Conservation (phyloP, 2,113 vertebrate genomes). For the Helogale parvula region DNA sequence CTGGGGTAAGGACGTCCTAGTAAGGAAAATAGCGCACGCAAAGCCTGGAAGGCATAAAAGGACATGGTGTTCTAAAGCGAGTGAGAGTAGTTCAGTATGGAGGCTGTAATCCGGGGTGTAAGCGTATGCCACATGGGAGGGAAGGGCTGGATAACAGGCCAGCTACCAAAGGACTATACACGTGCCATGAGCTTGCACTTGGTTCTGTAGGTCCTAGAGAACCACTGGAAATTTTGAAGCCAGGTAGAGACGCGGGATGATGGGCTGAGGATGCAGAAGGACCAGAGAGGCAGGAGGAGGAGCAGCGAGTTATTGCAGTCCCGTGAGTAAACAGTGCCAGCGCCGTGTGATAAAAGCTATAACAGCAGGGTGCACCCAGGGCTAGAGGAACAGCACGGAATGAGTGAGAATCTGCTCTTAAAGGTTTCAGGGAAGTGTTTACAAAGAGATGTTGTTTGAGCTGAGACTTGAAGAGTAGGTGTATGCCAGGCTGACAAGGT, state of each 20-base stretch:
- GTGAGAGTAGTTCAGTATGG: neutral
- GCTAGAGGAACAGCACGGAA: neutral
- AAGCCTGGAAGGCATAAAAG: neutral
- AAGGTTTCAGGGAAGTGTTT: slow-evolving; percentile 59
- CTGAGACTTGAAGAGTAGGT: slow-evolving; percentile 46
- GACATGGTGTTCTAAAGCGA: slow-evolving; percentile 6
- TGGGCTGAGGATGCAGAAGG: neutral
- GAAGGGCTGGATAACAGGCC: neutral
- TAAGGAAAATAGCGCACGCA: neutral
- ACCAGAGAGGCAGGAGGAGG: neutral
- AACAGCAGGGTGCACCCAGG: neutral
- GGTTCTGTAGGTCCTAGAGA: neutral
- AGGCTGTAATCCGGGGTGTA: neutral
- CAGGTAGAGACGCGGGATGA: neutral
- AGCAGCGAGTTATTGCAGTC: neutral
- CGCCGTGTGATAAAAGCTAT: neutral
- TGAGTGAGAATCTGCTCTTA: slow-evolving; percentile 43
- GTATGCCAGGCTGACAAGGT: slow-evolving; percentile 68
- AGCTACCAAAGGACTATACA: neutral
- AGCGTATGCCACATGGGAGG: neutral
- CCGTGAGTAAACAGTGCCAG: neutral
- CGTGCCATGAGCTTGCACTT: neutral
- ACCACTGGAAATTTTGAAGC: neutral
- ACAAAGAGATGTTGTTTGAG: slow-evolving; percentile 47
- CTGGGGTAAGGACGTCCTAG: neutral